phyloP scores from a whole-genome alignment of 1,140 invertebrate species.

The Caenorhabditis elegans region DNA sequence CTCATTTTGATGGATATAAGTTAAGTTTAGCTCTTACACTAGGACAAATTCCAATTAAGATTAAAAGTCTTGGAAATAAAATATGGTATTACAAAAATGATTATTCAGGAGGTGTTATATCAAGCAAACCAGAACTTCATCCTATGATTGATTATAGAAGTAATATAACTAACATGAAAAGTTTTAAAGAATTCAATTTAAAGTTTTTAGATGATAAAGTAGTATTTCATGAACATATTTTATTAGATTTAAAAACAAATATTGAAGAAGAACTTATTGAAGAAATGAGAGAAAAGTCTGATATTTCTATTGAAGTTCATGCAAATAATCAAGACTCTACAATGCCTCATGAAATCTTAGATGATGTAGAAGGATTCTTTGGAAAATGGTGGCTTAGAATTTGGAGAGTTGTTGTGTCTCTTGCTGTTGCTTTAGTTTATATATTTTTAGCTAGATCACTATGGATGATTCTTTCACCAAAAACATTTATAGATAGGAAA shows the following conservation, averaged over 20 bases:
- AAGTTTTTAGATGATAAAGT: slow-evolving; percentile 46
- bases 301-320: slow-evolving; percentile 36
- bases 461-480: slow-evolving; percentile 47
- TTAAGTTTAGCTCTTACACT: neutral
- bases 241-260: slow-evolving; percentile 39
- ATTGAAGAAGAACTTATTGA: slow-evolving; percentile 48
- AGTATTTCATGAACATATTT: slow-evolving; percentile 44
- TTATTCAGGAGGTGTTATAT: slow-evolving; percentile 34
- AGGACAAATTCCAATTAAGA: slow-evolving; percentile 46
- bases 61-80: slow-evolving; percentile 48
- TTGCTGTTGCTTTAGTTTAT: slow-evolving; percentile 49
- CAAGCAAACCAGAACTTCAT: slow-evolving; percentile 37
- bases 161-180: slow-evolving; percentile 33
- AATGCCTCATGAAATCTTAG: slow-evolving; percentile 46
- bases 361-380: slow-evolving; percentile 48
- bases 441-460: slow-evolving; percentile 42
- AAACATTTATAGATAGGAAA: slow-evolving; percentile 37
- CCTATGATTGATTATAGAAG: slow-evolving; percentile 3
- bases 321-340: slow-evolving; percentile 40
- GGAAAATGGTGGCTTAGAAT: slow-evolving; percentile 47
- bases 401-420: slow-evolving; percentile 52
- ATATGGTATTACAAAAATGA: slow-evolving; percentile 51
- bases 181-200: slow-evolving; percentile 40
- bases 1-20: slow-evolving; percentile 51
- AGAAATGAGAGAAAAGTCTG: slow-evolving; percentile 48